A percentile compares a stretch with the other conserved stretches of the same genome.
These are phyloP conservation scores for Odontocolon sp. DNA, from an alignment of 2,888 invertebrate species.

Conservation along the genomic window DNA sequence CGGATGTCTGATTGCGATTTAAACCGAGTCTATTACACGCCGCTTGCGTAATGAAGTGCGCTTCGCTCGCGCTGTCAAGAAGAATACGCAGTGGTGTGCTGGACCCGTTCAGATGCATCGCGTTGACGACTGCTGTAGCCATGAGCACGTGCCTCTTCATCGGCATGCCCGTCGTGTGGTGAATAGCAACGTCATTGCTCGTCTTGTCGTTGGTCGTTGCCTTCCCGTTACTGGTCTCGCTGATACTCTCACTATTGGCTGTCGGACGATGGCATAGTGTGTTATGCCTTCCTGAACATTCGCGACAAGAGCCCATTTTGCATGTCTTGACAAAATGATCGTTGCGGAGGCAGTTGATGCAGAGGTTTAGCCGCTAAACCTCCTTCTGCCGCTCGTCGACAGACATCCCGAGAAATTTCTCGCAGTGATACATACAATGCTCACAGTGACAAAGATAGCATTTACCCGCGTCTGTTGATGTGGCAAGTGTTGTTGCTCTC, in stretches of 20 bases:
- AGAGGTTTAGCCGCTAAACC: constrained; percentile 29
- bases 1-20: not conserved
- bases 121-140: not conserved
- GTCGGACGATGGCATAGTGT: constrained; percentile 42
- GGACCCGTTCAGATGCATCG: constrained; percentile 28
- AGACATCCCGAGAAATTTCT: constrained; percentile 40
- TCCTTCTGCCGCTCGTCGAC: constrained; percentile 42
- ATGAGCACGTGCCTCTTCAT: constrained; percentile 28
- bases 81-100: constrained; percentile 8
- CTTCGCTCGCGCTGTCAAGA: constrained; percentile 45
- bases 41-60: constrained; percentile 42
- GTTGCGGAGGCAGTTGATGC: constrained; percentile 45
- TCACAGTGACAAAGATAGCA: constrained; percentile 49
- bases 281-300: constrained; percentile 51
- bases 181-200: constrained; percentile 27
- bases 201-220: not conserved
- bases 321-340: constrained; percentile 51
- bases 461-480: constrained; percentile 16
- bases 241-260: too few species aligned
- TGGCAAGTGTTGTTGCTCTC: not conserved
- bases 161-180: constrained; percentile 5
- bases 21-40: constrained; percentile 31
- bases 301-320: constrained; percentile 48
- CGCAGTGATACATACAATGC: constrained; percentile 47
- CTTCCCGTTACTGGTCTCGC: too few species aligned